Conservation (phyloP, 2,888 invertebrate species). For the Cryptocephalus primarius region DNA sequence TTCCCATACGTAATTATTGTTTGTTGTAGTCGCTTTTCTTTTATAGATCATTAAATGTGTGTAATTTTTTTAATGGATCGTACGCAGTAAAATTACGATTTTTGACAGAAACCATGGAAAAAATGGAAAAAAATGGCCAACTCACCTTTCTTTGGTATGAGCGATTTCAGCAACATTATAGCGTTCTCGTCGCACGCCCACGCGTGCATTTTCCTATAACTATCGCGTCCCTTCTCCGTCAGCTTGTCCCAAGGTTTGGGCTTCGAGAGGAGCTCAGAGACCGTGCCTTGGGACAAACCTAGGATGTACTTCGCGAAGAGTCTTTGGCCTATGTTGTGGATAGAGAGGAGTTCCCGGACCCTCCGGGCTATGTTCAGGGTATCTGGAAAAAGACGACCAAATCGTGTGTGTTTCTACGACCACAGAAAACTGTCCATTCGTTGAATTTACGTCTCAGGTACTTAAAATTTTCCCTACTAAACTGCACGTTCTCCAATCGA, state of each 20-base stretch:
- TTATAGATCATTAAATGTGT: too few species aligned
- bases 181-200: constrained; percentile 98
- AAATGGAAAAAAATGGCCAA: background rate
- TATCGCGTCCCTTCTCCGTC: constrained; percentile 98
- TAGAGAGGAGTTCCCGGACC: constrained; percentile 86
- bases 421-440: background rate
- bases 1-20: too few species aligned
- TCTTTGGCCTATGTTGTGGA: constrained; percentile 97
- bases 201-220: constrained; percentile 98
- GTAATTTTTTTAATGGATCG: too few species aligned
- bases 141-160: constrained; percentile 95
- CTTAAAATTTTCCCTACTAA: too few species aligned
- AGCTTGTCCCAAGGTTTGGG: constrained; percentile 99
- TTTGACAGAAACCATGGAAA: background rate
- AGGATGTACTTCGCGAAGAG: constrained; percentile 97
- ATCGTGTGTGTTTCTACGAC: background rate
- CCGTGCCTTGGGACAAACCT: constrained; percentile 94
- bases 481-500: too few species aligned
- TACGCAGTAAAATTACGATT: too few species aligned
- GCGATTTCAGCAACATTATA: constrained; percentile 91
- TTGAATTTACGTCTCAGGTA: too few species aligned
- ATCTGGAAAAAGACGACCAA: constrained; percentile 40
- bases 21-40: too few species aligned
- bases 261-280: constrained; percentile 94
- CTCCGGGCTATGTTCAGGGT: constrained; percentile 89